Percentiles rank a stretch among this genome's conserved stretches.
These are phyloP conservation scores for Oreochromis aureus DNA, from an alignment of 2,113 vertebrate species.

Conservation along the genomic window DNA sequence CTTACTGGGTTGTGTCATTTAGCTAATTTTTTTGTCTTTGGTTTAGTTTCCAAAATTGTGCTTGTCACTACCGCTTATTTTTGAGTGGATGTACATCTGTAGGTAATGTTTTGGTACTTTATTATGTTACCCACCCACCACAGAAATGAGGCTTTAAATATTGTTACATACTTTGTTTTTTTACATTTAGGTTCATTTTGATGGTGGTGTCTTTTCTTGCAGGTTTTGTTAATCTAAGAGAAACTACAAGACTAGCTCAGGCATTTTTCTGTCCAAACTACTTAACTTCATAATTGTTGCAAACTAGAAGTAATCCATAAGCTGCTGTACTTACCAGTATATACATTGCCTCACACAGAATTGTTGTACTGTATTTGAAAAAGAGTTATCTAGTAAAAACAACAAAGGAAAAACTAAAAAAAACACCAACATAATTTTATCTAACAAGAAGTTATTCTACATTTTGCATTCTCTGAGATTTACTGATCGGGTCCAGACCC, in stretches of 20 bases:
- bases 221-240: neutral
- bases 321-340: neutral
- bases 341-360: neutral
- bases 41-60: neutral
- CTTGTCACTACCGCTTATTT: neutral
- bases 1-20: neutral
- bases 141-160: neutral
- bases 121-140: neutral
- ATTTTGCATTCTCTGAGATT: neutral
- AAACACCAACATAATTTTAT: neutral
- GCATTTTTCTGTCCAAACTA: neutral
- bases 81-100: neutral
- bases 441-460: neutral
- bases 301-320: neutral
- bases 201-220: neutral
- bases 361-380: neutral
- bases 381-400: neutral
- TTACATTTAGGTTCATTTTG: neutral
- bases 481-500: neutral
- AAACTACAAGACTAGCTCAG: neutral
- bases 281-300: neutral
- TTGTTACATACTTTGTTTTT: neutral
- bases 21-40: neutral
- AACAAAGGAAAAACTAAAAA: neutral
- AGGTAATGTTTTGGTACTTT: neutral